These are phyloP conservation scores for Colletes collaris DNA, from an alignment of 2,888 invertebrate genomes.

Conservation along the genomic window DNA sequence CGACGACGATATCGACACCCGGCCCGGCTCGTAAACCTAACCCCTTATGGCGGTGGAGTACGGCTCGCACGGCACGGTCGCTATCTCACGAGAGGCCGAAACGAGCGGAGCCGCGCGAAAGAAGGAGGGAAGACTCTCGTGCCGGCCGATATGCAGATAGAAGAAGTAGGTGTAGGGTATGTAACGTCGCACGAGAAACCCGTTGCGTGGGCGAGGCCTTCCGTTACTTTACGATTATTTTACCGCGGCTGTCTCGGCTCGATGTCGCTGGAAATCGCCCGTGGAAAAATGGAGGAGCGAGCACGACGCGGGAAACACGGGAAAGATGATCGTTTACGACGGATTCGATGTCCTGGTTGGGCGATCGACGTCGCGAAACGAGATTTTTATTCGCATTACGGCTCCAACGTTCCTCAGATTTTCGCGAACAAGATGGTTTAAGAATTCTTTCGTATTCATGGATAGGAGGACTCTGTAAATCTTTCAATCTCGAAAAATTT, in stretches of 20 bases:
- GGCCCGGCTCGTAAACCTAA: conserved; percentile 68
- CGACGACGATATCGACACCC: conserved; percentile 67
- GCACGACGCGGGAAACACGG: conserved; percentile 21
- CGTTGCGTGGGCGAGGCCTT: conserved; percentile 71
- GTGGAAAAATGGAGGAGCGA: conserved; percentile 13
- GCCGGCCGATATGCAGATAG: conserved; percentile 69
- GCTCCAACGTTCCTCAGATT: conserved; percentile 7
- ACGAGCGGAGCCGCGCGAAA: conserved; percentile 53
- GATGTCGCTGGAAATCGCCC: conserved; percentile 52
- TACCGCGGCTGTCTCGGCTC: conserved; percentile 44
- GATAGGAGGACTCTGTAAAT: too few species aligned
- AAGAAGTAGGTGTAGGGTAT: conserved; percentile 71
- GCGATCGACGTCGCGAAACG: conserved; percentile 20
- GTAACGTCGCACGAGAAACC: conserved; percentile 60
- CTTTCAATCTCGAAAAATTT: too few species aligned
- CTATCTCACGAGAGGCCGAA: conserved; percentile 67
- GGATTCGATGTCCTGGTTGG: conserved; percentile 34
- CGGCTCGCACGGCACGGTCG: conserved; percentile 60
- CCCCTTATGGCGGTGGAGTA: conserved; percentile 68
- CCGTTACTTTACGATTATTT: conserved; percentile 76
- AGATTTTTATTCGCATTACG: conserved; percentile 17
- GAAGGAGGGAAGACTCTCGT: conserved; percentile 47
- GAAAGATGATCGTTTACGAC: conserved; percentile 52
- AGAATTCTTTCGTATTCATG: too few species aligned
- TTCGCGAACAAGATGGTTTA: too few species aligned